phyloP scores from a whole-genome alignment of 2,113 vertebrate genomes.

The Limanda limanda region DNA sequence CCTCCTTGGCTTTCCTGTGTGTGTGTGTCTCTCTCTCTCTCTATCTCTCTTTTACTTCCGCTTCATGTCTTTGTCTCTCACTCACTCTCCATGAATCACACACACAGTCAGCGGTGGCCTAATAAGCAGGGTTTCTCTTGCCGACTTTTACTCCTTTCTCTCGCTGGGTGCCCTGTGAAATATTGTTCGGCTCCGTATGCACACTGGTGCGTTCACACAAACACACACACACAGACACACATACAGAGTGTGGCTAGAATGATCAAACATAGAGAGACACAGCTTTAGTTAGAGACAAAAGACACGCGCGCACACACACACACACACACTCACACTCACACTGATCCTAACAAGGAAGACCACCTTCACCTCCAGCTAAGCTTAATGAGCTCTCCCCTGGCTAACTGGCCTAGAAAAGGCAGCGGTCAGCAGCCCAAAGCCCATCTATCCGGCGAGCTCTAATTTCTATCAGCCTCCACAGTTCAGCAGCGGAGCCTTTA shows the following conservation, averaged over 20 bases:
- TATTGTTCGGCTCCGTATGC: not conserved
- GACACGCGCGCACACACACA: conserved; percentile 2
- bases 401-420: conserved; percentile 65
- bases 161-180: conserved; percentile 17
- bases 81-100: conserved; percentile 50
- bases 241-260: conserved; percentile 18
- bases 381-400: conserved; percentile 69
- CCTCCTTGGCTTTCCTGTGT: conserved; percentile 1
- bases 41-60: not conserved
- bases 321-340: conserved; percentile 9
- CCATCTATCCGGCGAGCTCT: conserved; percentile 50
- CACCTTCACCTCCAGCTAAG: conserved; percentile 51
- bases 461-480: conserved; percentile 63
- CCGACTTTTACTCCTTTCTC: conserved; percentile 28
- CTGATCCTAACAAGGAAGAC: conserved; percentile 47
- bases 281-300: conserved; percentile 25
- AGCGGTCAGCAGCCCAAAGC: conserved; percentile 60
- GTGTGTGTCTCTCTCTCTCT: conserved; percentile 1
- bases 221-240: conserved; percentile 5
- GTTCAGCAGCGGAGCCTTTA: conserved; percentile 28
- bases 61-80: conserved; percentile 38
- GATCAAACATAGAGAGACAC: conserved; percentile 23
- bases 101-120: conserved; percentile 51
- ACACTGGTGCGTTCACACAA: not conserved
- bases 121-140: conserved; percentile 51